phyloP scores from a whole-genome alignment of 1,140 invertebrate genomes.

The Oncopeltus fasciatus region DNA sequence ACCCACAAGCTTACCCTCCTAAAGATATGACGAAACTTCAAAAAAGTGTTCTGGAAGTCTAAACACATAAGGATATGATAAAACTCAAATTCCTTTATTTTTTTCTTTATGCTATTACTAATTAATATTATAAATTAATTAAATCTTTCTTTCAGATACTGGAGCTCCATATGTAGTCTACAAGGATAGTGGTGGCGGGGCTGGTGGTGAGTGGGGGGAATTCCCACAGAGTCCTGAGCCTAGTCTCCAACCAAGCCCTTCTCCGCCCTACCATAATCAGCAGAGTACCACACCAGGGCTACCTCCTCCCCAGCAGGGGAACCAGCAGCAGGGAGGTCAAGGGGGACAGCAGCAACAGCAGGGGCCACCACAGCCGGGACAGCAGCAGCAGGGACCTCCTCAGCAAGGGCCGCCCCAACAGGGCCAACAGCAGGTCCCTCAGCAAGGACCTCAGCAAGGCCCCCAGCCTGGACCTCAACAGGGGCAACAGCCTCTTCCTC shows the following conservation, averaged over 20 bases:
- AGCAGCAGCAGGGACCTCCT: slow-evolving; percentile 27
- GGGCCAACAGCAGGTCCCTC: slow-evolving; percentile 1
- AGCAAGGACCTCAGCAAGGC: not conserved
- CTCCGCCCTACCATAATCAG: not conserved
- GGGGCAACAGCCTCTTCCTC: too few relatives aligned
- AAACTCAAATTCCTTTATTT: too few relatives aligned
- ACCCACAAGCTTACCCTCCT: too few relatives aligned
- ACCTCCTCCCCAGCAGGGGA: slow-evolving; percentile 30
- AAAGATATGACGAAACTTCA: too few relatives aligned
- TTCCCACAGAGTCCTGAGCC: not conserved
- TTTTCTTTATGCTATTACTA: too few relatives aligned
- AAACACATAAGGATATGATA: too few relatives aligned
- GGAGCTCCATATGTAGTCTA: slow-evolving; percentile 72
- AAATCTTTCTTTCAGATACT: slow-evolving; percentile 48
- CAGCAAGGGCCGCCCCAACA: not conserved
- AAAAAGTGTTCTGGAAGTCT: too few relatives aligned
- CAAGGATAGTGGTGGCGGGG: slow-evolving; percentile 69
- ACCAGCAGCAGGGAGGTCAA: slow-evolving; percentile 26
- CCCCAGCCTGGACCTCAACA: not conserved
- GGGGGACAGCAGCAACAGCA: slow-evolving; percentile 26
- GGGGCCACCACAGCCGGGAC: not conserved
- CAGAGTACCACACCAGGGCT: not conserved
- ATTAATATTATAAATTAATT: too few relatives aligned
- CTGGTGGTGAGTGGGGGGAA: slow-evolving; percentile 36
- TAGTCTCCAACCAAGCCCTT: not conserved